phyloP scores from a whole-genome alignment of 2,888 invertebrate genomes.

The Amorpha juglandis region DNA sequence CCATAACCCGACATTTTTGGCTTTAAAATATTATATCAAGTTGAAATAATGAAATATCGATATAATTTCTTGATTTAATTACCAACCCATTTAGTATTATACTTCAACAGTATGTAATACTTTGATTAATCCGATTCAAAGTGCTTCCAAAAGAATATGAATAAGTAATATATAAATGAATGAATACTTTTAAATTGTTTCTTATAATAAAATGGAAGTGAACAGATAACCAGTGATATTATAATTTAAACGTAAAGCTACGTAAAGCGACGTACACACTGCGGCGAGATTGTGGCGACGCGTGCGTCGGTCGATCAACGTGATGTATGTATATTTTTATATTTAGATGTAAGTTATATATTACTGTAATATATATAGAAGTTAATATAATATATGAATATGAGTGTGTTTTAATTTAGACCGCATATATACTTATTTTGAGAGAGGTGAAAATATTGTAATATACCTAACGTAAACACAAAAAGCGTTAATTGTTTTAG shows the following conservation, averaged over 20 bases:
- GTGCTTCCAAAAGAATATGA: conserved; percentile 19
- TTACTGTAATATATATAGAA: conserved; percentile 76
- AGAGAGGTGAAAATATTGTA: too few species aligned
- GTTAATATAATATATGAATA: conserved; percentile 66
- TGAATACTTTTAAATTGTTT: not conserved
- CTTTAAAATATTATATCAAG: too few species aligned
- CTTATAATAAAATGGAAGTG: not conserved
- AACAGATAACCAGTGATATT: conserved; percentile 10
- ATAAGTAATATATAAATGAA: not conserved
- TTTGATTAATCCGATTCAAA: not conserved
- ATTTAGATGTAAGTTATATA: conserved; percentile 77
- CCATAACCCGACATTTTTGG: too few species aligned
- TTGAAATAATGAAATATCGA: too few species aligned
- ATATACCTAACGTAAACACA: too few species aligned
- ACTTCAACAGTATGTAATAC: too few species aligned
- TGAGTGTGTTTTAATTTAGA: conserved; percentile 40
- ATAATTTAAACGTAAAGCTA: conserved; percentile 1
- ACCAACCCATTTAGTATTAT: not conserved
- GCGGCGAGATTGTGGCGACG: conserved; percentile 53
- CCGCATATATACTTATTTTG: too few species aligned
- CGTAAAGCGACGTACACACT: not conserved
- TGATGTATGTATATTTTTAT: conserved; percentile 79
- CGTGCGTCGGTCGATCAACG: conserved; percentile 47
- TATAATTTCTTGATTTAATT: not conserved
- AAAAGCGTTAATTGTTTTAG: too few species aligned